These are phyloP conservation scores for Stylophora pistillata DNA, from an alignment of 64 coral and sea anemone species.

Conservation along the genomic window DNA sequence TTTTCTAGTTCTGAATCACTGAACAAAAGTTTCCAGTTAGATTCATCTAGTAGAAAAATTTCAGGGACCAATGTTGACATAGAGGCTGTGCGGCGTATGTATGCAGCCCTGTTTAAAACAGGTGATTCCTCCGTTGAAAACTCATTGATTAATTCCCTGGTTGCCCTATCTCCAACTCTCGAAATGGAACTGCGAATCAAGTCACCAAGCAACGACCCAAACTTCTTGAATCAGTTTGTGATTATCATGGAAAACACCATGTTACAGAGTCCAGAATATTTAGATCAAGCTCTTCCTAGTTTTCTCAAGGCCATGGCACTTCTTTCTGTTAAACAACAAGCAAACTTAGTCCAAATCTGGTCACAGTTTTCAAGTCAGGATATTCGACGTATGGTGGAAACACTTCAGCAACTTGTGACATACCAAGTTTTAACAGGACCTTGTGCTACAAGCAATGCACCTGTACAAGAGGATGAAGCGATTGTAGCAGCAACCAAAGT, in stretches of 20 bases:
- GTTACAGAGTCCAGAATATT: constrained; percentile 93
- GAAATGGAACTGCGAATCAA: constrained; percentile 79
- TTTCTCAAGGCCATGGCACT: constrained; percentile 85
- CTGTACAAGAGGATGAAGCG: constrained; percentile 86
- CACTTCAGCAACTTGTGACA: constrained; percentile 88
- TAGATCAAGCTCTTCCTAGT: constrained; percentile 84
- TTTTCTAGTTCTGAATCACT: constrained; percentile 92
- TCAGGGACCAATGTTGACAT: constrained; percentile 80
- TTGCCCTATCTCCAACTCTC: constrained; percentile 60
- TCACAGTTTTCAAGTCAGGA: constrained; percentile 51
- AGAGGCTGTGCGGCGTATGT: constrained; percentile 70
- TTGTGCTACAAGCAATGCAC: constrained; percentile 10
- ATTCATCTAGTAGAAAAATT: constrained; percentile 27
- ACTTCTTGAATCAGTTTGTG: constrained; percentile 87
- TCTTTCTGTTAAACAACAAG: constrained; percentile 72
- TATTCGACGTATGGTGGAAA: constrained; percentile 90
- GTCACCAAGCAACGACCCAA: constrained; percentile 47
- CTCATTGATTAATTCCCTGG: constrained; percentile 83
- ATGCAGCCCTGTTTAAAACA: constrained; percentile 75
- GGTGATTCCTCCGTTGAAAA: constrained; percentile 87
- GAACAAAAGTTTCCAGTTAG: constrained; percentile 85
- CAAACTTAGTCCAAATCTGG: constrained; percentile 80
- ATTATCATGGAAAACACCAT: constrained; percentile 92
- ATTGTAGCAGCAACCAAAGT: constrained; percentile 80
- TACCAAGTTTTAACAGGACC: constrained; percentile 90